Conservation (phyloP, 2,888 invertebrate genomes). For the Tyria jacobaeae region DNA sequence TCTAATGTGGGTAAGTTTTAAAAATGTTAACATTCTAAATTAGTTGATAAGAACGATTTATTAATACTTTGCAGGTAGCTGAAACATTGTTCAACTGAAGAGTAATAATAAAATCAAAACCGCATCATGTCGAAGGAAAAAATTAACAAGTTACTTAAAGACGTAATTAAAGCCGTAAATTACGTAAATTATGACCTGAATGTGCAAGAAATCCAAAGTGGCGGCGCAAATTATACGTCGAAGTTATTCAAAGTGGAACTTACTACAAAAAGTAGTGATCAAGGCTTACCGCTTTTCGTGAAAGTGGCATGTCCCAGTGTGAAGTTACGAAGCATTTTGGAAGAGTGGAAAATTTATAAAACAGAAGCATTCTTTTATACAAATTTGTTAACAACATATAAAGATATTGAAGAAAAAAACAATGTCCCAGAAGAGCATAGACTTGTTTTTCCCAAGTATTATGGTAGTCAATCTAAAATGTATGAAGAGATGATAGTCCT, state of each 20-base stretch:
- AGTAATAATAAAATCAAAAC: too few relatives aligned
- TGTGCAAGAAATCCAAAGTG: slow-evolving; percentile 13
- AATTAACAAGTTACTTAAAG: too few relatives aligned
- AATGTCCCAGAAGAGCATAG: slow-evolving; percentile 14
- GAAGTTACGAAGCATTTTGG: background rate
- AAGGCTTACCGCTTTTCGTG: slow-evolving; percentile 13
- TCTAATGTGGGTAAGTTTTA: too few relatives aligned
- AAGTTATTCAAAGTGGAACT: slow-evolving; percentile 8
- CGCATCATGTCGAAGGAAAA: too few relatives aligned
- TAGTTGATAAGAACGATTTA: too few relatives aligned
- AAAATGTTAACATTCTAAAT: too few relatives aligned
- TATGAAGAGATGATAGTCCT: slow-evolving; percentile 25
- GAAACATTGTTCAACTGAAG: too few relatives aligned
- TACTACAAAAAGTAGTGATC: background rate
- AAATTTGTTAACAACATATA: slow-evolving; percentile 10
- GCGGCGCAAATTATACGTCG: slow-evolving; percentile 19
- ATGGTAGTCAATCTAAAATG: slow-evolving; percentile 10
- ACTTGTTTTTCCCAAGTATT: slow-evolving; percentile 20
- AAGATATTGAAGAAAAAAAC: slow-evolving; percentile 16
- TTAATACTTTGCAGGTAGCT: too few relatives aligned
- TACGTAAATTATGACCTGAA: background rate
- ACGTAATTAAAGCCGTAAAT: too few relatives aligned
- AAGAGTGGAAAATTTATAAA: slow-evolving; percentile 14
- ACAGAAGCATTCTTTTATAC: slow-evolving; percentile 21
- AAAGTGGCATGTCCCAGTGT: slow-evolving; percentile 19